Conservation (phyloP, 1,140 invertebrate genomes). For the Ceratina calcarata region DNA sequence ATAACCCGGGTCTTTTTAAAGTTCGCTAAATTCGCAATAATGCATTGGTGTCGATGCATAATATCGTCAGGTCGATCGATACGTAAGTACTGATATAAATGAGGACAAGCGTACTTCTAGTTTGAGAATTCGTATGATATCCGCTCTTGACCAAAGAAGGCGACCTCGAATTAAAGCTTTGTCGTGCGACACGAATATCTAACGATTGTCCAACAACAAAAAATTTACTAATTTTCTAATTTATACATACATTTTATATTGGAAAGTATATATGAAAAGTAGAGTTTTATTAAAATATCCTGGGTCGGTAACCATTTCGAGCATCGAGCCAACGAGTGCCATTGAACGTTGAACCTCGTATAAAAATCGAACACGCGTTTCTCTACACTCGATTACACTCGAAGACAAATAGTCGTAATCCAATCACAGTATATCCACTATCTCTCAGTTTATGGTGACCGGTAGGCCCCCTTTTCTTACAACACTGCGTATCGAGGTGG, state of each 20-base stretch:
- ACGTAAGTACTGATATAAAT: conserved; percentile 14
- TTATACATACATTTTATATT: background rate
- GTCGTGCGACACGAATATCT: background rate
- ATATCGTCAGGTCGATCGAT: background rate
- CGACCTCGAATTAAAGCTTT: background rate
- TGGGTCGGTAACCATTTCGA: background rate
- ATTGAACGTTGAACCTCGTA: background rate
- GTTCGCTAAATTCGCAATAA: conserved; percentile 24
- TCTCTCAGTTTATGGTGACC: conserved; percentile 29
- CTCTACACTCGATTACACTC: background rate
- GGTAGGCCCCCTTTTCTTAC: conserved; percentile 15
- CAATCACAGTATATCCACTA: conserved; percentile 37
- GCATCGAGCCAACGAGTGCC: background rate
- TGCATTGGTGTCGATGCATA: too few relatives aligned
- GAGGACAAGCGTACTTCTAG: conserved; percentile 22
- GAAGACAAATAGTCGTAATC: conserved; percentile 30
- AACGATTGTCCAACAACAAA: background rate
- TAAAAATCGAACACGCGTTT: background rate
- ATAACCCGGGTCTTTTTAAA: background rate
- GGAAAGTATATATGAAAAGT: background rate
- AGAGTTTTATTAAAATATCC: background rate
- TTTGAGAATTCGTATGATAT: background rate
- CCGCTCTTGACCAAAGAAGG: background rate
- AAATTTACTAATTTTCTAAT: background rate
- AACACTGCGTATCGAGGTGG: background rate